These are phyloP conservation scores for Therioaphis trifolii DNA, from an alignment of 2,888 invertebrate species.

Conservation along the genomic window DNA sequence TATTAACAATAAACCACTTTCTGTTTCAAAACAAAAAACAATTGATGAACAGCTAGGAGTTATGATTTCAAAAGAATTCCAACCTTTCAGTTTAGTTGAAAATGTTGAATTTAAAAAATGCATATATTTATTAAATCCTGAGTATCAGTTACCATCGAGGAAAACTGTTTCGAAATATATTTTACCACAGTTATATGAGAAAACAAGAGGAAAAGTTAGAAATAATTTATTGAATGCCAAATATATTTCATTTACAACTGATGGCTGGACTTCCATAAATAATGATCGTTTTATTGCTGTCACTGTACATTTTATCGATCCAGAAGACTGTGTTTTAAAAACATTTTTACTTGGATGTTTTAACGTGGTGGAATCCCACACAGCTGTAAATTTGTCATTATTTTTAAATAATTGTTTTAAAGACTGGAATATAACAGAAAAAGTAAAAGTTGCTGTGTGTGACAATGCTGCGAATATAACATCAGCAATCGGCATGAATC, in stretches of 20 bases:
- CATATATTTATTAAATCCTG: constrained; percentile 63
- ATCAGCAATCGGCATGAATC: constrained; percentile 63
- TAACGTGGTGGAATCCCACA: constrained; percentile 3
- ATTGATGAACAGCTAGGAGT: constrained; percentile 25
- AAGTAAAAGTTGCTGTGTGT: constrained; percentile 65
- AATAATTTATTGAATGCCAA: constrained; percentile 21
- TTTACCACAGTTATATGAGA: constrained; percentile 60
- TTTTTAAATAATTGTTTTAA: constrained; percentile 39
- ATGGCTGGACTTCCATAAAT: constrained; percentile 15
- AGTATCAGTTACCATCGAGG: constrained; percentile 60
- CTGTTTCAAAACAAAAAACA: constrained; percentile 1
- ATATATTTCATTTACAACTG: constrained; percentile 33
- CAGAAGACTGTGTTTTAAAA: constrained; percentile 25
- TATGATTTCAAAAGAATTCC: constrained; percentile 61
- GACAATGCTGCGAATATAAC: constrained; percentile 67
- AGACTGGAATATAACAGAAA: constrained; percentile 24
- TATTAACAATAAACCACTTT: constrained; percentile 3
- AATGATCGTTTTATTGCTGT: constrained; percentile 42
- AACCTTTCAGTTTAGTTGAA: constrained; percentile 63
- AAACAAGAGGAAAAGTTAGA: constrained; percentile 7
- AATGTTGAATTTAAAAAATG: constrained; percentile 62
- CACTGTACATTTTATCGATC: constrained; percentile 13
- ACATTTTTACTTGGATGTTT: constrained; percentile 15
- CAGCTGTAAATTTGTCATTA: constrained; percentile 17
- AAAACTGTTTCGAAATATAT: constrained; percentile 61